A percentile compares a stretch with the other conserved stretches of the same genome.
These are phyloP conservation scores for Lepidocolaptes lacrymiger DNA, from an alignment of 2,797 vertebrate genomes.

Conservation along the genomic window DNA sequence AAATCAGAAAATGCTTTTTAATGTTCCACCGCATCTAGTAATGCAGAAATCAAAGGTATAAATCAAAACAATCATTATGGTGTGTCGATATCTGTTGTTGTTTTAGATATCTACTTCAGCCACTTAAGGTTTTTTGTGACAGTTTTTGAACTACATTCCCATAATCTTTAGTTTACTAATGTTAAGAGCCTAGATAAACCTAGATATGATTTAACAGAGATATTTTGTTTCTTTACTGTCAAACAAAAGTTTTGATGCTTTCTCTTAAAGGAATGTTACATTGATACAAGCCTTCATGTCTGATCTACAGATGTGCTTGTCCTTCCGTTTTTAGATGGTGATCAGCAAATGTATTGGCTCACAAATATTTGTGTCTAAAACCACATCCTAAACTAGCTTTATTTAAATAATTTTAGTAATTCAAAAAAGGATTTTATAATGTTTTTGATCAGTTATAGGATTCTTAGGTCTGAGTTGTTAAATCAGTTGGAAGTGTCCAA, in stretches of 20 bases:
- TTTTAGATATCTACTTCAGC: background rate
- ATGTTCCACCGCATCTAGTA: background rate
- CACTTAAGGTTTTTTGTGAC: background rate
- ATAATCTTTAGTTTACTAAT: background rate
- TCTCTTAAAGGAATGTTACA: background rate
- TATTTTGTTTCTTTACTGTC: background rate
- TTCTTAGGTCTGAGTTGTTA: background rate
- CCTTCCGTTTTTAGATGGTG: background rate
- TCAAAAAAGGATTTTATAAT: background rate
- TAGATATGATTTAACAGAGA: background rate
- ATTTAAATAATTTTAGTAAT: background rate
- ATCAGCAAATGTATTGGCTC: background rate
- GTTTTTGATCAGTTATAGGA: accelerated
- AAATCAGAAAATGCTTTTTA: background rate
- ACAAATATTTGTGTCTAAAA: background rate
- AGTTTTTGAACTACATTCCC: background rate
- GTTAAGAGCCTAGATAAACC: background rate
- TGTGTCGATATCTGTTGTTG: background rate
- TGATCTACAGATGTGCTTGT: background rate
- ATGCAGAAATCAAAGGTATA: constrained; percentile 3
- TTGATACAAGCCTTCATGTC: background rate
- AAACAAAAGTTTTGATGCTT: background rate
- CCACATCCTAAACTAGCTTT: background rate
- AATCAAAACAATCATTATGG: background rate
- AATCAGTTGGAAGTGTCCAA: background rate